A percentile compares a stretch with the other conserved stretches of the same genome.
Evolutionary conservation across 2,888 invertebrate species (phyloP).

Genomic region (Blera fallax): DNA sequence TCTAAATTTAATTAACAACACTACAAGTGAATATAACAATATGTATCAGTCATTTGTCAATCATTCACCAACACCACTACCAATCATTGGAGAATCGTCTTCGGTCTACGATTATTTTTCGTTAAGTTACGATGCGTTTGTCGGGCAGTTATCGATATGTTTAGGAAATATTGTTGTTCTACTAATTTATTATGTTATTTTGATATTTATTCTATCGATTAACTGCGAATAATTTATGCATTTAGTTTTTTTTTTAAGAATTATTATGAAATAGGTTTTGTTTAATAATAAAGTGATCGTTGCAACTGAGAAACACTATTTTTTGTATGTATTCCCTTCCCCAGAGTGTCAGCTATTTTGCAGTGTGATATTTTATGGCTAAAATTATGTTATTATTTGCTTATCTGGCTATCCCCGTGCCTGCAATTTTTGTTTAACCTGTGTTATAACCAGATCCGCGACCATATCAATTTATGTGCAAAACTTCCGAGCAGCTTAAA

Average conservation of each 20-base stretch:
- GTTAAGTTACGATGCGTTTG: constrained; percentile 8
- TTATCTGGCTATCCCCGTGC: background rate
- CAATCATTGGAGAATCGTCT: constrained; percentile 13
- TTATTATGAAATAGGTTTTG: background rate
- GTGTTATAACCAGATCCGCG: background rate
- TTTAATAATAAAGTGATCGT: constrained; percentile 18
- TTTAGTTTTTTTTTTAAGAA: constrained; percentile 32
- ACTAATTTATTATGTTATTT: constrained; percentile 44
- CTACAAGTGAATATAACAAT: constrained; percentile 42
- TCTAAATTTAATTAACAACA: constrained; percentile 43
- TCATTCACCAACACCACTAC: constrained; percentile 37
- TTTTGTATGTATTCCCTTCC: background rate
- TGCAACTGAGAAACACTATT: background rate
- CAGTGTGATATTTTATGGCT: background rate
- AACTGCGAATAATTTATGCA: constrained; percentile 31
- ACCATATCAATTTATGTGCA: background rate
- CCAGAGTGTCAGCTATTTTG: background rate
- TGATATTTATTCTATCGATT: constrained; percentile 35
- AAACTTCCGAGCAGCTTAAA: no score
- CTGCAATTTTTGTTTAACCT: background rate
- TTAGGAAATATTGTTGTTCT: constrained; percentile 52
- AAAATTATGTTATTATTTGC: background rate
- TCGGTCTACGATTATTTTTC: constrained; percentile 5
- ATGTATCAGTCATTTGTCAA: constrained; percentile 49
- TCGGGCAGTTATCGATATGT: constrained; percentile 11